Conservation (phyloP, 2,888 invertebrate species). For the Oxyscelio sp. region DNA sequence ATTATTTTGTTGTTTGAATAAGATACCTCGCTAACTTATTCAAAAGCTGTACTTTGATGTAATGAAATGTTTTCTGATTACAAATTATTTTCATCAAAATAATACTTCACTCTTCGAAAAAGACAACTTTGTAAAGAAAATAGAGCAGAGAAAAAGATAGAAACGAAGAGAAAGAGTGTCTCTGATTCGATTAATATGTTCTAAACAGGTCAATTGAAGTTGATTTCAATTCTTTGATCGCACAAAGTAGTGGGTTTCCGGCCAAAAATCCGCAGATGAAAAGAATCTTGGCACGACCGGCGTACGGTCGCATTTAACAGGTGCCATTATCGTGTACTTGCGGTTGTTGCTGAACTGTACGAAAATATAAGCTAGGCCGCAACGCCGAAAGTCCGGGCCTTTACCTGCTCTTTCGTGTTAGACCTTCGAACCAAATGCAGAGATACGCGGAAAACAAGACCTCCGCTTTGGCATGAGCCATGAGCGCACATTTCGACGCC, state of each 20-base stretch:
- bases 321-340: slow-evolving; percentile 71
- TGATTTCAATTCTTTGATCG: slow-evolving; percentile 26
- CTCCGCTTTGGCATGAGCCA: background rate
- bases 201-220: slow-evolving; percentile 12
- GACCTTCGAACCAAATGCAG: slow-evolving; percentile 19
- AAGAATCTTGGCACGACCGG: slow-evolving; percentile 54
- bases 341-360: slow-evolving; percentile 55
- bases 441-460: slow-evolving; percentile 31
- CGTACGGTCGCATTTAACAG: slow-evolving; percentile 67
- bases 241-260: slow-evolving; percentile 28
- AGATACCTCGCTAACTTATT: too few species aligned
- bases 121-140: too few species aligned
- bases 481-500: background rate
- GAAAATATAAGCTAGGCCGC: slow-evolving; percentile 23
- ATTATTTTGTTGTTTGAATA: too few species aligned
- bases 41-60: too few species aligned
- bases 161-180: too few species aligned
- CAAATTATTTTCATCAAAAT: too few species aligned
- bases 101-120: too few species aligned
- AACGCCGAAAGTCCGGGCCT: slow-evolving; percentile 26
- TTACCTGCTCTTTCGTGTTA: slow-evolving; percentile 24
- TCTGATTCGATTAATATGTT: too few species aligned
- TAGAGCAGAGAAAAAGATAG: too few species aligned
- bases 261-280: slow-evolving; percentile 45
- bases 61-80: too few species aligned